A percentile compares a stretch with the other conserved stretches of the same genome.
These are phyloP conservation scores for Tineola bisselliella DNA, from an alignment of 2,888 invertebrate species.

Conservation along the genomic window DNA sequence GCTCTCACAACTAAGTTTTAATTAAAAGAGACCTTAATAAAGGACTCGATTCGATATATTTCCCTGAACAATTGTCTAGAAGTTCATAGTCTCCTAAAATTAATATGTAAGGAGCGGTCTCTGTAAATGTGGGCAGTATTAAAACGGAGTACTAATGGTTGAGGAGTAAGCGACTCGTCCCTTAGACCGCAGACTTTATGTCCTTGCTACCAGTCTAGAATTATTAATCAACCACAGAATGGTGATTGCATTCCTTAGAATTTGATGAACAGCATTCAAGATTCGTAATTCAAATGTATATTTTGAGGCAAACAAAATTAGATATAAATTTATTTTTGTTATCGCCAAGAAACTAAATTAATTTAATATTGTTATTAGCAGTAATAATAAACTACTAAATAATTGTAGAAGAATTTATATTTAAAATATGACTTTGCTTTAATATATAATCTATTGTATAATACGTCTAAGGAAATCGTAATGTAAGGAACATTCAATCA, in stretches of 20 bases:
- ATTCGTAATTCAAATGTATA: neutral
- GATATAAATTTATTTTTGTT: neutral
- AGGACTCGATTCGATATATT: constrained; percentile 15
- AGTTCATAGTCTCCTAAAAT: constrained; percentile 29
- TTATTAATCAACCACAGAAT: constrained; percentile 58
- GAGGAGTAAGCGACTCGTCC: constrained; percentile 28
- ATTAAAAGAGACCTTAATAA: constrained; percentile 13
- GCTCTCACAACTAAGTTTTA: constrained; percentile 11
- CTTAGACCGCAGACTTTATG: constrained; percentile 53
- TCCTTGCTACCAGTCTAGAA: constrained; percentile 57
- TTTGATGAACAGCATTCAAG: constrained; percentile 1
- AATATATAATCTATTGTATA: too few relatives aligned
- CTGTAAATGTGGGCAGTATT: constrained; percentile 55
- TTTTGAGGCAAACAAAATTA: neutral
- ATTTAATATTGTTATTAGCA: too few relatives aligned
- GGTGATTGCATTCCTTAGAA: constrained; percentile 50
- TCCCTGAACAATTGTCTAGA: constrained; percentile 23
- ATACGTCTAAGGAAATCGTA: too few relatives aligned
- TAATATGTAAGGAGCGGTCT: constrained; percentile 54
- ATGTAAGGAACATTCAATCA: too few relatives aligned
- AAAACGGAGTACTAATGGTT: constrained; percentile 53
- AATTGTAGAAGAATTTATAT: too few relatives aligned
- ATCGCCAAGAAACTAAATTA: too few relatives aligned
- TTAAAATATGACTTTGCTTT: too few relatives aligned
- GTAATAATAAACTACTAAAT: too few relatives aligned